These are phyloP conservation scores for Caenorhabditis sinica DNA, from an alignment of 2,888 invertebrate species.

Conservation along the genomic window DNA sequence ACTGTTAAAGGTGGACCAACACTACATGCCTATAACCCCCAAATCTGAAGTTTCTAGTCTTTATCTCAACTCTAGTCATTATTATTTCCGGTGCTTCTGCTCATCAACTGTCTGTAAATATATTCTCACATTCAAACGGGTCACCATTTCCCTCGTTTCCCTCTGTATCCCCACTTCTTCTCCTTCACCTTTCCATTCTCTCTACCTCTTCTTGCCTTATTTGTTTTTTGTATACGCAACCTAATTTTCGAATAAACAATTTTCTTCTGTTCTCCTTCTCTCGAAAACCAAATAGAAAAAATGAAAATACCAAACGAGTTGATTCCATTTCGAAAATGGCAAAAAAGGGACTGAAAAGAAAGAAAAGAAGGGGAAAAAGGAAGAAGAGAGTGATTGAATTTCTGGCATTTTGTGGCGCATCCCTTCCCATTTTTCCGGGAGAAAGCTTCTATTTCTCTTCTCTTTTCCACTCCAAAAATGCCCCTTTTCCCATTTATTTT, in stretches of 20 bases:
- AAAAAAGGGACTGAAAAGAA: constrained; percentile 16
- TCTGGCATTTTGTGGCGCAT: constrained; percentile 44
- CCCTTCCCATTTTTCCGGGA: constrained; percentile 23
- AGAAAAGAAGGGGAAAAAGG: not conserved
- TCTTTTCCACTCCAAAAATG: not conserved
- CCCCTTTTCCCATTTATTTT: constrained; percentile 31
- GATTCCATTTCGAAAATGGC: constrained; percentile 38
- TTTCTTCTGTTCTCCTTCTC: constrained; percentile 19
- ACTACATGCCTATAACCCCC: constrained; percentile 78
- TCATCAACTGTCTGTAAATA: constrained; percentile 30
- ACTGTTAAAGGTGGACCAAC: constrained; percentile 77
- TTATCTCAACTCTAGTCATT: not conserved
- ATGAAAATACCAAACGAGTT: constrained; percentile 45
- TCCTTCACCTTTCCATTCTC: constrained; percentile 4
- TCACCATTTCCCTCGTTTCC: constrained; percentile 5
- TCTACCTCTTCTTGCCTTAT: constrained; percentile 56
- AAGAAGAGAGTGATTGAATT: constrained; percentile 54
- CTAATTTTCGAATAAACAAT: constrained; percentile 50
- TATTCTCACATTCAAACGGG: constrained; percentile 26
- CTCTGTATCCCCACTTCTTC: not conserved
- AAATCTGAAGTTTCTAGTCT: constrained; percentile 23
- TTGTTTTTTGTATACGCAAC: constrained; percentile 42
- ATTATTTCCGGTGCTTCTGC: constrained; percentile 30
- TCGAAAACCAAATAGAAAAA: constrained; percentile 12
- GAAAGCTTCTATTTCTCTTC: constrained; percentile 22